Conservation (phyloP, 1,140 invertebrate species). For the Bombus consobrinus region DNA sequence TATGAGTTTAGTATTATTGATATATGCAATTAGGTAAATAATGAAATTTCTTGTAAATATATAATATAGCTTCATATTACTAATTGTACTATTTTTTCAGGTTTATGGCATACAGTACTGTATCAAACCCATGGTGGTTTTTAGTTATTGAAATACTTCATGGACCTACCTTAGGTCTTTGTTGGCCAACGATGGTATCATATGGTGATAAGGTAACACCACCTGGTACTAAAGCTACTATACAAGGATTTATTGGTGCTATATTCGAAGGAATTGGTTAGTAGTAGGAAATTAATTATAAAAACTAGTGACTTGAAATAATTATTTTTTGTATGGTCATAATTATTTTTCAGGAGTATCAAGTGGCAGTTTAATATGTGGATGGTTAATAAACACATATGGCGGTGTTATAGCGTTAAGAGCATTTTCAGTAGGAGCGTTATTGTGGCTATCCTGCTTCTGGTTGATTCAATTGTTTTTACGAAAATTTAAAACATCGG, state of each 20-base stretch:
- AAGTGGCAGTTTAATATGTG: slow-evolving; percentile 89
- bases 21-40: slow-evolving; percentile 77
- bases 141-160: slow-evolving; percentile 93
- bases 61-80: slow-evolving; percentile 36
- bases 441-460: slow-evolving; percentile 86
- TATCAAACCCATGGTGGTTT: slow-evolving; percentile 91
- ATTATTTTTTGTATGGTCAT: slow-evolving; percentile 30
- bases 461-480: slow-evolving; percentile 83
- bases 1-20: slow-evolving; percentile 91
- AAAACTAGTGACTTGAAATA: background rate
- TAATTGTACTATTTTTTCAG: slow-evolving; percentile 82
- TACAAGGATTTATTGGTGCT: slow-evolving; percentile 92
- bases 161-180: slow-evolving; percentile 94
- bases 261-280: slow-evolving; percentile 92
- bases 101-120: slow-evolving; percentile 92
- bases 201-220: slow-evolving; percentile 94
- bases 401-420: slow-evolving; percentile 87
- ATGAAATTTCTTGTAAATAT: slow-evolving; percentile 17
- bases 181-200: slow-evolving; percentile 94
- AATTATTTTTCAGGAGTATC: slow-evolving; percentile 85
- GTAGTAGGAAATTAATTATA: slow-evolving; percentile 36
- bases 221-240: slow-evolving; percentile 92
- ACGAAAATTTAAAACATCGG: slow-evolving; percentile 75
- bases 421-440: slow-evolving; percentile 87
- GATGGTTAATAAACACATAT: slow-evolving; percentile 85